These are phyloP conservation scores for Tillus elongatus DNA, from an alignment of 2,888 invertebrate genomes.

Conservation along the genomic window DNA sequence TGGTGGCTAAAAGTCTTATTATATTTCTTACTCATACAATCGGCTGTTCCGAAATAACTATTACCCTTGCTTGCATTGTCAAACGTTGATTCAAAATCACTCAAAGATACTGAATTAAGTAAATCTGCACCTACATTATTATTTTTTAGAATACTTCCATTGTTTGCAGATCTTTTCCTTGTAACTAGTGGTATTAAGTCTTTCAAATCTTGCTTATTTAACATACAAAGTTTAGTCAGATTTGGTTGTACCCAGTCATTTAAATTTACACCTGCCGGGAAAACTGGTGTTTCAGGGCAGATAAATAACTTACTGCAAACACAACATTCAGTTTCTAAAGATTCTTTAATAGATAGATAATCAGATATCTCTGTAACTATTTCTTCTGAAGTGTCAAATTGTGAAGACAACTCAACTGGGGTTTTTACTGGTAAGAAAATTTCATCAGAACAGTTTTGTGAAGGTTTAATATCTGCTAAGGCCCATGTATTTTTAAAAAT, in stretches of 20 bases:
- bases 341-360: slow-evolving; percentile 24
- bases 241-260: slow-evolving; percentile 18
- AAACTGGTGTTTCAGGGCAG: slow-evolving; percentile 30
- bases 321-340: slow-evolving; percentile 35
- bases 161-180: too few relatives aligned
- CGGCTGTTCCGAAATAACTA: too few relatives aligned
- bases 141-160: too few relatives aligned
- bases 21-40: too few relatives aligned
- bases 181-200: too few relatives aligned
- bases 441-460: slow-evolving; percentile 37
- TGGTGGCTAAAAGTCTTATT: too few relatives aligned
- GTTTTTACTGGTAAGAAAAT: neutral
- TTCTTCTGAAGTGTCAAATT: slow-evolving; percentile 44
- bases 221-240: neutral
- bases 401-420: slow-evolving; percentile 18
- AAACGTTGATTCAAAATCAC: too few relatives aligned
- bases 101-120: too few relatives aligned
- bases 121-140: too few relatives aligned
- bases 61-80: too few relatives aligned
- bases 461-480: slow-evolving; percentile 40
- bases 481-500: slow-evolving; percentile 47
- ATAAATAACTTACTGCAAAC: slow-evolving; percentile 43
- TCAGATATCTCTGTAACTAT: slow-evolving; percentile 41
- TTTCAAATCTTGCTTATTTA: neutral
- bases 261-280: neutral